phyloP scores from a whole-genome alignment of 2,888 invertebrate species.

The Synergus gifuensis region DNA sequence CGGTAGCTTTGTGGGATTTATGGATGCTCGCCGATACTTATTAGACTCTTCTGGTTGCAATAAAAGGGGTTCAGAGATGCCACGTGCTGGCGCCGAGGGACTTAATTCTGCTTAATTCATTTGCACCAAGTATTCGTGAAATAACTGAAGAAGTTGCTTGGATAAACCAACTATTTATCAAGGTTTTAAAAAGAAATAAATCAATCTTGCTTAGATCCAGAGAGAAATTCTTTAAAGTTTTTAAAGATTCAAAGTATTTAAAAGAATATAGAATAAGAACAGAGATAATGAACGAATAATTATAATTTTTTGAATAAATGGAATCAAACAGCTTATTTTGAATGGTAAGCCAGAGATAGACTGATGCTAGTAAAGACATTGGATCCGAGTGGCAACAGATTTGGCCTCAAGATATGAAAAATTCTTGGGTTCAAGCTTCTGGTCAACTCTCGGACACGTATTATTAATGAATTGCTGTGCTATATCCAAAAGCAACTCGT shows the following conservation, averaged over 20 bases:
- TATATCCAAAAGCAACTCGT: slow-evolving; percentile 43
- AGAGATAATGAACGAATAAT: too few relatives aligned
- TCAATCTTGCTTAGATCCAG: not conserved
- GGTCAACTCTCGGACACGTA: slow-evolving; percentile 61
- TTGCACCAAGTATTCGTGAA: slow-evolving; percentile 33
- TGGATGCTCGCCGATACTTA: slow-evolving; percentile 53
- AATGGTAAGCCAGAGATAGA: slow-evolving; percentile 35
- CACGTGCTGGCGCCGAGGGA: slow-evolving; percentile 46
- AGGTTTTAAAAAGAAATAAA: slow-evolving; percentile 20
- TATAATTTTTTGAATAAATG: not conserved
- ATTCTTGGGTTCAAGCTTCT: slow-evolving; percentile 59
- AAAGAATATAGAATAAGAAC: not conserved
- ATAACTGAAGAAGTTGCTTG: slow-evolving; percentile 47
- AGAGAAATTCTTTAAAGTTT: not conserved
- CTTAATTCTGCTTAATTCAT: slow-evolving; percentile 17
- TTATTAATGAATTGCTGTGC: slow-evolving; percentile 65
- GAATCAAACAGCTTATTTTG: not conserved
- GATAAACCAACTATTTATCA: slow-evolving; percentile 34
- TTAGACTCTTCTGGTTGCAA: slow-evolving; percentile 57
- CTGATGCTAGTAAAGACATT: slow-evolving; percentile 46
- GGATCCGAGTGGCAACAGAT: slow-evolving; percentile 56
- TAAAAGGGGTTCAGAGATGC: slow-evolving; percentile 43
- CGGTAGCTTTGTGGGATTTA: slow-evolving; percentile 52
- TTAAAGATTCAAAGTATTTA: not conserved
- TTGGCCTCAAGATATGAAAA: slow-evolving; percentile 55